Conservation (phyloP, 2,113 vertebrate genomes). For the Todiramphus saurophagus region DNA sequence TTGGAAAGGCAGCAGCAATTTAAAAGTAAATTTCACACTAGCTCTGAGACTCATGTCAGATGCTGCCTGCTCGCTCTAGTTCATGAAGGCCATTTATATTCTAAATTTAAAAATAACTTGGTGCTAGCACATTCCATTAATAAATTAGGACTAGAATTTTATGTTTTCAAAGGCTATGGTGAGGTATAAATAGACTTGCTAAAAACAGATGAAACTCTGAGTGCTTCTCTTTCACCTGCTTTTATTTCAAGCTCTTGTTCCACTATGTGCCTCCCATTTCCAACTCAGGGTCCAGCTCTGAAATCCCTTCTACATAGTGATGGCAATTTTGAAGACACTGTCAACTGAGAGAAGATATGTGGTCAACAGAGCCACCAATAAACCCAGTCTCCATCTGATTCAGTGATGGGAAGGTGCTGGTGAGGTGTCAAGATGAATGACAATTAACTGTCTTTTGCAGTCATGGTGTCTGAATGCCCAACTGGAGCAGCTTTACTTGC, state of each 20-base stretch:
- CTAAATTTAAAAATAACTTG: conserved; percentile 75
- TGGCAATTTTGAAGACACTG: neutral
- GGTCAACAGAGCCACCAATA: neutral
- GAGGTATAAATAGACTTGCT: conserved; percentile 61
- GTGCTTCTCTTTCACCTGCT: conserved; percentile 58
- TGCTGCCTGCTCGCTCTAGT: conserved; percentile 72
- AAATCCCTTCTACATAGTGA: neutral
- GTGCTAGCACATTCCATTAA: conserved; percentile 71
- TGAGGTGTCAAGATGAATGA: neutral
- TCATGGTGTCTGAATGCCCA: neutral
- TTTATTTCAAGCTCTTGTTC: conserved; percentile 27
- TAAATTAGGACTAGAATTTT: conserved; percentile 70
- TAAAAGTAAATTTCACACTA: conserved; percentile 77
- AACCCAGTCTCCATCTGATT: neutral
- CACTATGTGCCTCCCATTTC: neutral
- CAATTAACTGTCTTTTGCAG: neutral
- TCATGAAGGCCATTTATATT: conserved; percentile 78
- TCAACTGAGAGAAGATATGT: neutral
- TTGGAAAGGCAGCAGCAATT: conserved; percentile 70
- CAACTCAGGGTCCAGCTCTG: neutral
- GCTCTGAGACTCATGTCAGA: conserved; percentile 73
- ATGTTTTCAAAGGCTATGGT: conserved; percentile 63
- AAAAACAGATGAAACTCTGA: conserved; percentile 42
- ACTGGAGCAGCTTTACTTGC: neutral
- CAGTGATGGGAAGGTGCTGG: neutral